Base-by-base conservation (phyloP, 2,888 invertebrate genomes). In the Ptilodon capucinus region DNA sequence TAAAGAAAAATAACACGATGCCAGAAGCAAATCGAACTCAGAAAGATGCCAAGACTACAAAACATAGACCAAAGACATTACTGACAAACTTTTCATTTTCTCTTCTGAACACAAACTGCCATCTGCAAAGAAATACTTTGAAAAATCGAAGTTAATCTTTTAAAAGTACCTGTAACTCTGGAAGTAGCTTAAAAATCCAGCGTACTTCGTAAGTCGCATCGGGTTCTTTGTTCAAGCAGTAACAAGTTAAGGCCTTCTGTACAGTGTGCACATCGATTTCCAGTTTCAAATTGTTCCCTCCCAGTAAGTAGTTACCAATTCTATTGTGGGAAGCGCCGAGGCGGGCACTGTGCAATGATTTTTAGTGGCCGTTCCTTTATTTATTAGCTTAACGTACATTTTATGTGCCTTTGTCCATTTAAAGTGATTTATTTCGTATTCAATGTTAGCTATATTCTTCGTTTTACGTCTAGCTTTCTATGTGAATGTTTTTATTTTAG, bases 251-350 rank as follows among this genome's bases (percentile, higher is more conserved):
- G 72, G 67, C 62, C 60, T 51, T 41, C 43, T 55, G 48, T 57
- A 50, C 68, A 49, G 45, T 57, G 64, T 51, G 50, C 68, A 67
- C 71, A 68, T 67, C 61, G 52, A 70, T 74, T 76, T 58, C 60
- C 63, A 77, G 73, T 78, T 74, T 60, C 60, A 68, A 75, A 72
- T 71, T 71, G 72, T 76, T 74, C 55, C 13, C 19, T 13, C 32
- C 28, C 56, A 45, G 49, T 44, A 68, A 74, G 43, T 64, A 57
- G 55, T 49, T 43, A 60, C 46, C 48, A 40, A 57, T 64, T 54
- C 57, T 48, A 62, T 68, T 59, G 51, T 43, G 46, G 57, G 51
- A 25, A 40, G 25, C 25, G 21, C 16, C 9, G 23, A 40, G 16
- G 23, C 21, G 39, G 59, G 55, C 64, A 58, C 60, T 56, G 57